These are phyloP conservation scores for Drosophila ochracea DNA, from an alignment of 2,888 invertebrate species.

Conservation along the genomic window DNA sequence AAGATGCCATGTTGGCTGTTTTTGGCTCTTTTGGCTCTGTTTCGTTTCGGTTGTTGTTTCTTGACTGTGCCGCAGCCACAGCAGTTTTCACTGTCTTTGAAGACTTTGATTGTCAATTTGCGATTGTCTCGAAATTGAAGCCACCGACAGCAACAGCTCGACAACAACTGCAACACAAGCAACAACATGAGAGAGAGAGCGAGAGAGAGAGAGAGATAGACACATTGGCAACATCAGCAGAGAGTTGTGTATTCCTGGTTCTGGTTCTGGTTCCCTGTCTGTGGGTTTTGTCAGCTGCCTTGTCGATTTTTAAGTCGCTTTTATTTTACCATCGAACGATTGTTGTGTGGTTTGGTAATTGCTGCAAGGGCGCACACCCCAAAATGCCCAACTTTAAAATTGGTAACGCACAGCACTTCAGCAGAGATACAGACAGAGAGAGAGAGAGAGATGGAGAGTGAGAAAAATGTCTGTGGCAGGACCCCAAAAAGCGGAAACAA, in stretches of 20 bases:
- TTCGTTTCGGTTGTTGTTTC: slow-evolving; percentile 58
- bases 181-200: slow-evolving; percentile 1
- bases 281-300: slow-evolving; percentile 68
- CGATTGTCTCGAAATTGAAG: slow-evolving; percentile 80
- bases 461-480: slow-evolving; percentile 35
- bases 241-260: slow-evolving; percentile 27
- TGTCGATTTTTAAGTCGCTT: slow-evolving; percentile 80
- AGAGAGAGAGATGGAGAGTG: slow-evolving; percentile 13
- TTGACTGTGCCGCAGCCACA: slow-evolving; percentile 67
- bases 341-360: slow-evolving; percentile 80
- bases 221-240: slow-evolving; percentile 47
- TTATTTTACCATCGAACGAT: slow-evolving; percentile 79
- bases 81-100: slow-evolving; percentile 81
- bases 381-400: slow-evolving; percentile 74
- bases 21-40: slow-evolving; percentile 67
- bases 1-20: slow-evolving; percentile 74
- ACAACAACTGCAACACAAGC: slow-evolving; percentile 17
- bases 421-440: background rate
- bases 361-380: slow-evolving; percentile 67
- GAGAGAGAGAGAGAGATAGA: background rate
- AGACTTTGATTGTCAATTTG: slow-evolving; percentile 81
- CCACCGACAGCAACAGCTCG: slow-evolving; percentile 49
- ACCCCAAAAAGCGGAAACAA: slow-evolving; percentile 69
- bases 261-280: slow-evolving; percentile 36
- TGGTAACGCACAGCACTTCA: slow-evolving; percentile 66